These are phyloP conservation scores for Cephalophus harveyi DNA, from an alignment of 2,113 vertebrate species.

Conservation along the genomic window DNA sequence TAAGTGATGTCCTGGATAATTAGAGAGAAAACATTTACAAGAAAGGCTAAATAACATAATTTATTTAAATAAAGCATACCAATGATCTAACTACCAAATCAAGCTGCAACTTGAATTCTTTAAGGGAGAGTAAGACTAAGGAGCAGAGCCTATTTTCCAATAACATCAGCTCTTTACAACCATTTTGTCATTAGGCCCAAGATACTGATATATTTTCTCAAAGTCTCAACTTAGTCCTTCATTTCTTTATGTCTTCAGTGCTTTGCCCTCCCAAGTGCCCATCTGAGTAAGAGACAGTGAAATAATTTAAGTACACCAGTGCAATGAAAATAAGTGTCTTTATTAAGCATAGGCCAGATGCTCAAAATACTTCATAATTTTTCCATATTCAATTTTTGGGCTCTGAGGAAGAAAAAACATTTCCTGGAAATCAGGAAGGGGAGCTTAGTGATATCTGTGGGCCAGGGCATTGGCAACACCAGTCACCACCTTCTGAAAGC, in stretches of 20 bases:
- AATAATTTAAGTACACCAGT: slow-evolving; percentile 16
- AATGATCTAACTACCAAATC: background rate
- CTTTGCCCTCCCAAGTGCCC: background rate
- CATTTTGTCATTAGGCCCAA: background rate
- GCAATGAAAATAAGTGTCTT: slow-evolving; percentile 28
- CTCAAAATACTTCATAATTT: background rate
- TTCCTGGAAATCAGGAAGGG: background rate
- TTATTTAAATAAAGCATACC: background rate
- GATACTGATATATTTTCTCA: background rate
- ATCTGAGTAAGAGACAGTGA: background rate
- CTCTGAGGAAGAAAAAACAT: background rate
- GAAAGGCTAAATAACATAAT: background rate
- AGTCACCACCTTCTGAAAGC: slow-evolving; percentile 86
- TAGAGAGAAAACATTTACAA: background rate
- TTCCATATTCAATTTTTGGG: background rate
- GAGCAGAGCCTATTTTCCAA: background rate
- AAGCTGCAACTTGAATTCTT: background rate
- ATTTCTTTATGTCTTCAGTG: background rate
- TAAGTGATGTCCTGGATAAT: background rate
- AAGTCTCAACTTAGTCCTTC: background rate
- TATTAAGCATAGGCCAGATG: slow-evolving; percentile 33
- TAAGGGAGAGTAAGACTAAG: background rate
- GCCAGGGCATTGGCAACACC: slow-evolving; percentile 86
- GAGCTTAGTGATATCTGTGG: slow-evolving; percentile 85
- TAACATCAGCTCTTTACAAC: accelerated